phyloP scores from a whole-genome alignment of 2,888 invertebrate genomes.

The Selenia dentaria region DNA sequence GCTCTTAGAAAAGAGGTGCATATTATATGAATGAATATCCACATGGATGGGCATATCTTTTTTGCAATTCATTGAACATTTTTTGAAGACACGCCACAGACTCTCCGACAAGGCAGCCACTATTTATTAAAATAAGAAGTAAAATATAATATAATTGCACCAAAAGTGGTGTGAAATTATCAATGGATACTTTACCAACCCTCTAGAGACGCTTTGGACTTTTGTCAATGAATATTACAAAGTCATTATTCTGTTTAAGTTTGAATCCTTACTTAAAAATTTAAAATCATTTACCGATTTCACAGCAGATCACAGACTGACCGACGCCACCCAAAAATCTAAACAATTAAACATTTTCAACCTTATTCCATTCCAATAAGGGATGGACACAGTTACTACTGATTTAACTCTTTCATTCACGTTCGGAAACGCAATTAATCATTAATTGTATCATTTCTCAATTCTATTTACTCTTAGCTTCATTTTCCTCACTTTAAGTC shows the following conservation, averaged over 20 bases:
- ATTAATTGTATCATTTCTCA: constrained; percentile 78
- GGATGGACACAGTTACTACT: constrained; percentile 15
- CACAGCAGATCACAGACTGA: constrained; percentile 48
- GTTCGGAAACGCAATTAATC: constrained; percentile 73
- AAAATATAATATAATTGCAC: constrained; percentile 51
- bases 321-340: constrained; percentile 53
- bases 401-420: constrained; percentile 40
- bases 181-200: constrained; percentile 45
- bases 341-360: constrained; percentile 36
- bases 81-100: not conserved
- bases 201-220: constrained; percentile 39
- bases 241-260: constrained; percentile 32
- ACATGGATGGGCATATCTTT: too few relatives aligned
- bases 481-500: constrained; percentile 84
- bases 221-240: constrained; percentile 50
- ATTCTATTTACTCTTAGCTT: constrained; percentile 78
- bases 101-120: not conserved
- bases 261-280: not conserved
- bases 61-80: too few relatives aligned
- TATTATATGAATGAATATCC: too few relatives aligned
- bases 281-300: constrained; percentile 36
- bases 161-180: constrained; percentile 57
- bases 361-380: constrained; percentile 25
- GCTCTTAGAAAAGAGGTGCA: too few relatives aligned
- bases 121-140: constrained; percentile 36